phyloP scores from a whole-genome alignment of 2,888 invertebrate genomes.

The Eucera pruinosa region DNA sequence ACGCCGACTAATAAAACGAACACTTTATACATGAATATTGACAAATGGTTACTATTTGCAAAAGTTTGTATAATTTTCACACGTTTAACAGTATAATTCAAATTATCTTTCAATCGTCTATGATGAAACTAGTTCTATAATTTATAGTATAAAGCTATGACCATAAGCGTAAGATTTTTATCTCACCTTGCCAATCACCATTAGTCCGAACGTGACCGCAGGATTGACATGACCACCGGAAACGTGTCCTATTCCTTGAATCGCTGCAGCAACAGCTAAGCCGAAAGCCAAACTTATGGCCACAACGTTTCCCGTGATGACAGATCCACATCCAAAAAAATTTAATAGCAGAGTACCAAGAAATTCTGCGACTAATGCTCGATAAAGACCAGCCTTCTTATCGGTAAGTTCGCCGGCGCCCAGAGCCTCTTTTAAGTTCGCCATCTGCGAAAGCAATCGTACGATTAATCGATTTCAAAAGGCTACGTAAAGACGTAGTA shows the following conservation, averaged over 20 bases:
- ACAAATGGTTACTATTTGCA: no score
- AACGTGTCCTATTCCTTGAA: conserved; percentile 93
- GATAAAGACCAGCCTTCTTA: conserved; percentile 90
- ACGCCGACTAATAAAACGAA: no score
- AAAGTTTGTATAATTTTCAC: no score
- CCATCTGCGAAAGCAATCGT: conserved; percentile 82
- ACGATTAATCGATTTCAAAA: neutral
- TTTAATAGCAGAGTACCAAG: conserved; percentile 94
- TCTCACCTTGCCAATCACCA: conserved; percentile 89
- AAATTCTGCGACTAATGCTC: conserved; percentile 94
- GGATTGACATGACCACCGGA: conserved; percentile 97
- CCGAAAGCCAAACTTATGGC: conserved; percentile 94
- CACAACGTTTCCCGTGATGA: conserved; percentile 86
- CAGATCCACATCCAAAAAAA: conserved; percentile 94
- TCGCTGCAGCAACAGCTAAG: conserved; percentile 92
- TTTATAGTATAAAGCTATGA: no score
- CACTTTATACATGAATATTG: no score
- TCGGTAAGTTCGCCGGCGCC: conserved; percentile 90
- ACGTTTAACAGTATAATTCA: no score
- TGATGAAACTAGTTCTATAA: no score
- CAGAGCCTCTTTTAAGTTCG: conserved; percentile 87
- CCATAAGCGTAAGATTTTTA: neutral
- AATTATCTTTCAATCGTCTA: no score
- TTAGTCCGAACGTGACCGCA: conserved; percentile 93
- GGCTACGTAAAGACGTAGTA: no score